phyloP scores from a whole-genome alignment of 2,888 invertebrate species.

The Quadroppia sp. region DNA sequence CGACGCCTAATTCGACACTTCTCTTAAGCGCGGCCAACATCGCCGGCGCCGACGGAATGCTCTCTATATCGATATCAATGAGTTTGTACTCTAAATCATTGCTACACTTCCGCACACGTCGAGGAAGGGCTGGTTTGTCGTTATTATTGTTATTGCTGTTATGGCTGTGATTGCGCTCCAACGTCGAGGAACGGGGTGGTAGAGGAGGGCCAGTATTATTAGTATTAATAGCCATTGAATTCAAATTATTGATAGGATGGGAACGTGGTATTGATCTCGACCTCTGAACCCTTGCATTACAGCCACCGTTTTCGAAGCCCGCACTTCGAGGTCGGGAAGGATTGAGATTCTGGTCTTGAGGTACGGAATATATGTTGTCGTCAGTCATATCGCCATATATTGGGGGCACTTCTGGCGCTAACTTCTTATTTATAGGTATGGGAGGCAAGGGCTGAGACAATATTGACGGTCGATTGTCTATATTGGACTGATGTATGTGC shows the following conservation, averaged over 20 bases:
- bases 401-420: background rate
- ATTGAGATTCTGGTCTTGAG: conserved; percentile 26
- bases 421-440: conserved; percentile 6
- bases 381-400: conserved; percentile 25
- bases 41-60: conserved; percentile 12
- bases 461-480: conserved; percentile 39
- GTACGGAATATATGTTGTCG: conserved; percentile 39
- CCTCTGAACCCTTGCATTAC: conserved; percentile 31
- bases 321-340: conserved; percentile 25
- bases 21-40: background rate
- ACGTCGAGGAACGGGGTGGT: conserved; percentile 34
- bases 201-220: conserved; percentile 29
- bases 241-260: conserved; percentile 7
- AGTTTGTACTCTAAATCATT: conserved; percentile 29
- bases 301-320: background rate
- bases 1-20: background rate
- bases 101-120: conserved; percentile 18
- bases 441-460: conserved; percentile 40
- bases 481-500: conserved; percentile 37
- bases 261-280: conserved; percentile 41
- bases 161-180: conserved; percentile 22
- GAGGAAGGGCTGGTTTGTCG: conserved; percentile 17
- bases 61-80: conserved; percentile 26
- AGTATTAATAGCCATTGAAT: background rate
- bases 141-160: background rate